Percentiles rank a stretch among this genome's conserved stretches.
phyloP scores from a whole-genome alignment of 2,797 vertebrate species.

The Lacerta viridis region DNA sequence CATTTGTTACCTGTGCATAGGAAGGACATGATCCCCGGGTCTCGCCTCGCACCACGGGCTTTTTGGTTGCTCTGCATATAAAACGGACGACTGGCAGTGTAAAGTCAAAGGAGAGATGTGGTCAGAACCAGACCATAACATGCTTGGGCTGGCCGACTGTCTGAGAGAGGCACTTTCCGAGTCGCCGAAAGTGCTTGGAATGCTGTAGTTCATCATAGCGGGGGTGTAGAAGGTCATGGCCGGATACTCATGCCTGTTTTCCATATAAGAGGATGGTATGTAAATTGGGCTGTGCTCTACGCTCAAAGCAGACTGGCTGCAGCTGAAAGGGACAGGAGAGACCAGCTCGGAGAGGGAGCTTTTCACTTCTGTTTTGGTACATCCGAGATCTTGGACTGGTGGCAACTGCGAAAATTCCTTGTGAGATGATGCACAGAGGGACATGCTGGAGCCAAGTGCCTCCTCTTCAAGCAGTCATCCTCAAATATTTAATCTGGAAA shows the following conservation, averaged over 20 bases:
- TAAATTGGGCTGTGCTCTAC: slow-evolving; percentile 87
- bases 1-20: slow-evolving; percentile 83
- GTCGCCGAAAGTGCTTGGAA: slow-evolving; percentile 74
- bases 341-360: slow-evolving; percentile 78
- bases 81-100: slow-evolving; percentile 87
- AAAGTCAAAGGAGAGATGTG: slow-evolving; percentile 85
- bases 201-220: slow-evolving; percentile 83
- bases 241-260: slow-evolving; percentile 86
- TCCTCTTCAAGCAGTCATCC: slow-evolving; percentile 71
- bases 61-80: slow-evolving; percentile 87
- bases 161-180: slow-evolving; percentile 78
- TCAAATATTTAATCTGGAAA: slow-evolving; percentile 51
- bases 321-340: slow-evolving; percentile 79
- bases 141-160: slow-evolving; percentile 84
- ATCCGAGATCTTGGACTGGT: slow-evolving; percentile 85
- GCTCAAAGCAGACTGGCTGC: slow-evolving; percentile 76
- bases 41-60: slow-evolving; percentile 87
- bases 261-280: slow-evolving; percentile 89
- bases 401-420: slow-evolving; percentile 82
- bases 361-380: slow-evolving; percentile 83
- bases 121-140: slow-evolving; percentile 86
- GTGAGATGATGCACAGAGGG: slow-evolving; percentile 81
- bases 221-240: slow-evolving; percentile 88
- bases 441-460: slow-evolving; percentile 77
- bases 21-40: slow-evolving; percentile 77